A percentile compares a stretch with the other conserved stretches of the same genome.
Evolutionary conservation across 2,888 invertebrate species (phyloP).

Genomic region (Amblyjoppa proteus): DNA sequence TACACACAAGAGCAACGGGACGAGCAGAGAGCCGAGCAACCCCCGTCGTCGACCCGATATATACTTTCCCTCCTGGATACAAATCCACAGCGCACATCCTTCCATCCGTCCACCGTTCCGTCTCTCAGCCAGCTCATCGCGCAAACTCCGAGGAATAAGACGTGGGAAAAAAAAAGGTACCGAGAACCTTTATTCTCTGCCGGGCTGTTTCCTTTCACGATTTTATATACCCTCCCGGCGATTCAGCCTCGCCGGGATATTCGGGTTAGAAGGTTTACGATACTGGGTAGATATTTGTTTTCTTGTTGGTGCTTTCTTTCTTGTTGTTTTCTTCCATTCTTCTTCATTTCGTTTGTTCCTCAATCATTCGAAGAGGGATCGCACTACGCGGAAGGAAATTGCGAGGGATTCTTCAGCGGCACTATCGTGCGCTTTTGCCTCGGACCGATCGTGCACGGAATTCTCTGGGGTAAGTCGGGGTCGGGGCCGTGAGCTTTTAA

Average conservation of each 20-base stretch:
- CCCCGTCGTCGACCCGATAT: neutral
- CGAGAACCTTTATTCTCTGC: conserved; percentile 11
- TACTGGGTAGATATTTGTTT: conserved; percentile 21
- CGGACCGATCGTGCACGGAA: neutral
- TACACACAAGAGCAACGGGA: neutral
- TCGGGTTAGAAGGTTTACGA: conserved; percentile 35
- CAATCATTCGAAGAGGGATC: conserved; percentile 45
- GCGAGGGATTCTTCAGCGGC: conserved; percentile 37
- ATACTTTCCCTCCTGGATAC: neutral
- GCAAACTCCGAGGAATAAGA: conserved; percentile 2
- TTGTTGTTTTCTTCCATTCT: neutral
- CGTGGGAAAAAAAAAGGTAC: no score
- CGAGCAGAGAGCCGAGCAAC: neutral
- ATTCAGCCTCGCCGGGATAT: conserved; percentile 8
- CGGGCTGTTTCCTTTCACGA: conserved; percentile 14
- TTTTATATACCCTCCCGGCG: neutral
- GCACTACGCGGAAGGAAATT: conserved; percentile 14
- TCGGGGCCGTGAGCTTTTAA: no score
- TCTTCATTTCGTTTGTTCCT: conserved; percentile 32
- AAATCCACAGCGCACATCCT: conserved; percentile 24
- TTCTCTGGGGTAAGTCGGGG: neutral
- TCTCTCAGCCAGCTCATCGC: conserved; percentile 3
- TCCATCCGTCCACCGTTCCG: neutral
- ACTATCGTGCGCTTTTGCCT: conserved; percentile 44
- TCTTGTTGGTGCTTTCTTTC: neutral